Percentiles rank a stretch among this genome's conserved stretches.
These are phyloP conservation scores for Tinamus major DNA, from an alignment of 2,797 vertebrate genomes.

Conservation along the genomic window DNA sequence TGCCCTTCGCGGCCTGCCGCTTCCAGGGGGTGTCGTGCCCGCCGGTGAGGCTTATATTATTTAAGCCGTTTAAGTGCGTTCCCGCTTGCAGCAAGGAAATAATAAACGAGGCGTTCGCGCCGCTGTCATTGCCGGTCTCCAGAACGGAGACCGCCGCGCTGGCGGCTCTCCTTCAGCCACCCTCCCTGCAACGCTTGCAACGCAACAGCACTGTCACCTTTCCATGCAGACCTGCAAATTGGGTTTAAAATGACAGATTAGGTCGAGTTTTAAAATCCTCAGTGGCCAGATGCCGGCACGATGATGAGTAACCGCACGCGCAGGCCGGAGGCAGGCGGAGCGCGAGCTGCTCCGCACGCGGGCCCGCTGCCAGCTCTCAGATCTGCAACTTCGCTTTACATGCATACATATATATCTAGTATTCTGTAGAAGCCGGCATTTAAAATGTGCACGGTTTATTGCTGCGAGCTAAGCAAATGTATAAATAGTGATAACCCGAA, in stretches of 20 bases:
- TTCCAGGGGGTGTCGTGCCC: neutral
- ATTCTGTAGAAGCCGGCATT: neutral
- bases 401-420: neutral
- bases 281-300: neutral
- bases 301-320: neutral
- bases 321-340: neutral
- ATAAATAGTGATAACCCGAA: neutral
- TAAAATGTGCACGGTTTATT: neutral
- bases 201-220: slow-evolving; percentile 28
- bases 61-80: neutral
- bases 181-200: neutral
- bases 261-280: slow-evolving; percentile 28
- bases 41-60: neutral
- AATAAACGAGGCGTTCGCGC: neutral
- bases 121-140: neutral
- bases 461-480: neutral
- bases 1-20: neutral
- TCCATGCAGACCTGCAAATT: neutral
- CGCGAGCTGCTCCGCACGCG: neutral
- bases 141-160: neutral
- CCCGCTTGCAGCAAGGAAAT: neutral
- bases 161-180: neutral
- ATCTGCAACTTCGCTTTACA: neutral
- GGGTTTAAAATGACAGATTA: slow-evolving; percentile 20
- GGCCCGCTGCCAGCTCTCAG: neutral